phyloP scores from a whole-genome alignment of 64 coral and sea anemone genomes.

The Actinia tenebrosa region DNA sequence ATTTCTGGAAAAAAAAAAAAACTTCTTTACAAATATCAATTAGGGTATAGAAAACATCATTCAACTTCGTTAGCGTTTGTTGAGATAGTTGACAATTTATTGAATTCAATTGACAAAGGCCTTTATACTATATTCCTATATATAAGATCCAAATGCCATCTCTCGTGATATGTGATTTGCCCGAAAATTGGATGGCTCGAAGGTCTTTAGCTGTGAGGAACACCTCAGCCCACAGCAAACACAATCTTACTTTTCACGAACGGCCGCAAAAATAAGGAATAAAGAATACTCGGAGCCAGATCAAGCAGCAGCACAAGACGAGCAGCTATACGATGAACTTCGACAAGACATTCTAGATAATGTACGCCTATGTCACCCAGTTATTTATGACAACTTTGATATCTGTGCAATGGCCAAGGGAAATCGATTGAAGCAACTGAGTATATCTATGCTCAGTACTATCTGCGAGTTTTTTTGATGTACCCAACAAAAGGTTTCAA shows the following conservation, averaged over 20 bases:
- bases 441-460: conserved; percentile 17
- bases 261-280: conserved; percentile 3
- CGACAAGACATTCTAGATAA: conserved; percentile 16
- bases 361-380: background rate
- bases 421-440: conserved; percentile 19
- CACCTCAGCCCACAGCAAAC: conserved; percentile 24
- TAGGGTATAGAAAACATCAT: conserved; percentile 11
- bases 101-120: background rate
- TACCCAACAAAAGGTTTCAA: conserved; percentile 24
- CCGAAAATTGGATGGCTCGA: background rate
- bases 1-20: background rate
- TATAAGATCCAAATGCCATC: conserved; percentile 43
- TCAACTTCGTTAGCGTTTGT: background rate
- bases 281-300: conserved; percentile 1
- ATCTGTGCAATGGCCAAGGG: conserved; percentile 15
- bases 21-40: background rate
- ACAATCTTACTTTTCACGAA: conserved; percentile 17
- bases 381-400: conserved; percentile 30
- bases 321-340: background rate
- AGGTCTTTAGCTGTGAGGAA: conserved; percentile 2
- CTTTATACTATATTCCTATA: too few relatives aligned
- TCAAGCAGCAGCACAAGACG: background rate
- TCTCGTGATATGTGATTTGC: conserved; percentile 54
- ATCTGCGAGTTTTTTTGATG: conserved; percentile 20
- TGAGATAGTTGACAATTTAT: background rate